Percentiles rank a stretch among this genome's conserved stretches.
phyloP scores from a whole-genome alignment of 2,888 invertebrate species.

The Oeneis ivallda region DNA sequence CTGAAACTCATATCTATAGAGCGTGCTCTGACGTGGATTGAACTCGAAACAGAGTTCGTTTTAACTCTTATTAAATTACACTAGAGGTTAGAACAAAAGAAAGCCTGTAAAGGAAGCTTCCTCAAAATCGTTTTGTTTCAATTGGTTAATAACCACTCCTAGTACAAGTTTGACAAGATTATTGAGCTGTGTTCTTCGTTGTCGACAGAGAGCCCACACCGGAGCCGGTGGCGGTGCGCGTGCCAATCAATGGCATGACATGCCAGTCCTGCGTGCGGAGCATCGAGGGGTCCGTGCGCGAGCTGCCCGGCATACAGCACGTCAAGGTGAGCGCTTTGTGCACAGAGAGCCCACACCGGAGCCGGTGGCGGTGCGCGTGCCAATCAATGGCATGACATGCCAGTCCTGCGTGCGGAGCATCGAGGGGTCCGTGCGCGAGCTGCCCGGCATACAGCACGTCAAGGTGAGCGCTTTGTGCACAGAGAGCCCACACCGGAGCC shows the following conservation, averaged over 20 bases:
- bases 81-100: too few relatives aligned
- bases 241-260: slow-evolving; percentile 92
- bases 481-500: slow-evolving; percentile 64
- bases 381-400: slow-evolving; percentile 94
- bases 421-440: slow-evolving; percentile 84
- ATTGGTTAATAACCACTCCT: too few relatives aligned
- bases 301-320: slow-evolving; percentile 84
- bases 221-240: slow-evolving; percentile 65
- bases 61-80: too few relatives aligned
- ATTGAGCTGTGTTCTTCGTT: slow-evolving; percentile 37
- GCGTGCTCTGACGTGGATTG: too few relatives aligned
- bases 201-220: slow-evolving; percentile 62
- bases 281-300: slow-evolving; percentile 87
- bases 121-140: too few relatives aligned
- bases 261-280: slow-evolving; percentile 94
- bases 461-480: too few relatives aligned
- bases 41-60: too few relatives aligned
- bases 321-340: slow-evolving; percentile 62
- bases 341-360: slow-evolving; percentile 65
- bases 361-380: slow-evolving; percentile 71
- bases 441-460: slow-evolving; percentile 84
- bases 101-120: too few relatives aligned
- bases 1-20: too few relatives aligned
- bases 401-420: slow-evolving; percentile 94
- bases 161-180: too few relatives aligned